These are phyloP conservation scores for Leptopilina boulardi DNA, from an alignment of 1,140 invertebrate genomes.

Conservation along the genomic window DNA sequence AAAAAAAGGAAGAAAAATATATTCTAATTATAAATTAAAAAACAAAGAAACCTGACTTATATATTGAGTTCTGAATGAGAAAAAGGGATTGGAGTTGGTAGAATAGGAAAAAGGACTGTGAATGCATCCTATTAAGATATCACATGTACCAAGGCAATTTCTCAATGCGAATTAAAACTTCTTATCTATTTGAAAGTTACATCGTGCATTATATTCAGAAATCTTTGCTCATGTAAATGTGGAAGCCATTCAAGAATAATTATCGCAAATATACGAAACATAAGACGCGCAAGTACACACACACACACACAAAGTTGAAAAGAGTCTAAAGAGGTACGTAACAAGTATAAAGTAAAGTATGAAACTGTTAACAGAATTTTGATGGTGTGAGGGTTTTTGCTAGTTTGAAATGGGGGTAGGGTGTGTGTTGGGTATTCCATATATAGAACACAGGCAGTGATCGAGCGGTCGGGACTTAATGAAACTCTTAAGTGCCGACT, in stretches of 20 bases:
- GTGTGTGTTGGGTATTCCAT: too few species aligned
- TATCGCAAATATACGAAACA: constrained; percentile 11
- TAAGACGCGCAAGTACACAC: background rate
- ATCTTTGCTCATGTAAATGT: background rate
- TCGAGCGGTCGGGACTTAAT: constrained; percentile 74
- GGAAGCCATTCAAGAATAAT: background rate
- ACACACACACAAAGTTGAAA: constrained; percentile 11
- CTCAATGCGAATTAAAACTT: background rate
- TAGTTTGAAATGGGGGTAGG: background rate
- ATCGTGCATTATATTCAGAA: constrained; percentile 4
- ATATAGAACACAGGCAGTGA: constrained; percentile 65
- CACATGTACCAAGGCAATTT: background rate
- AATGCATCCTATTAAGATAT: background rate
- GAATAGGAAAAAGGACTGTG: too few species aligned
- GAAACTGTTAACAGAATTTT: constrained; percentile 4
- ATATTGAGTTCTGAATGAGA: too few species aligned
- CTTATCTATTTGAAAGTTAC: constrained; percentile 2
- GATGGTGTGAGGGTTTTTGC: background rate
- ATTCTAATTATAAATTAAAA: too few species aligned
- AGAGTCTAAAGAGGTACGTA: too few species aligned
- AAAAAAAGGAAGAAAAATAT: too few species aligned
- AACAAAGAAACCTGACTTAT: too few species aligned
- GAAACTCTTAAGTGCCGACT: constrained; percentile 74
- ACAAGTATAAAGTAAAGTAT: background rate
- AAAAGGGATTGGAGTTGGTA: too few species aligned